Conservation (phyloP, 2,797 vertebrate species). For the Spheniscus humboldti region DNA sequence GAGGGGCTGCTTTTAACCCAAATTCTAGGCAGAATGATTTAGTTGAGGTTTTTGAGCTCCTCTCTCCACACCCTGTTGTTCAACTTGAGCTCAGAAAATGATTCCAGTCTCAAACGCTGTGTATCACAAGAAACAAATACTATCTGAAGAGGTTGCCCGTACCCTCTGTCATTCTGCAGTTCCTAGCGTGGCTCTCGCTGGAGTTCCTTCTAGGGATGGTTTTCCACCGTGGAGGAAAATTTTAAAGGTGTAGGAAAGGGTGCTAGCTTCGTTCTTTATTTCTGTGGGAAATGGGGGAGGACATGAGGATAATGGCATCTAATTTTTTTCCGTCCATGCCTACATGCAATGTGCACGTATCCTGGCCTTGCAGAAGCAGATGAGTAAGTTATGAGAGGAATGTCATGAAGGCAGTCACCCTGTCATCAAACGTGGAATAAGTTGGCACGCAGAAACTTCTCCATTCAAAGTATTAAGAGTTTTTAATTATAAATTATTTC, state of each 20-base stretch:
- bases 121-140: background rate
- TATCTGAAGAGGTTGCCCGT: background rate
- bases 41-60: background rate
- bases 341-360: rapidly evolving
- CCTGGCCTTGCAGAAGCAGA: background rate
- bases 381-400: background rate
- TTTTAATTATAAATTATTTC: background rate
- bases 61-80: background rate
- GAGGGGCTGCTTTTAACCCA: background rate
- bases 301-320: background rate
- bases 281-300: background rate
- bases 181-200: background rate
- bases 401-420: background rate
- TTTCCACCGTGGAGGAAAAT: background rate
- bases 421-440: background rate
- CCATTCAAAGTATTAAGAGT: background rate
- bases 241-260: background rate
- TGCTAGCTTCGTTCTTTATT: background rate
- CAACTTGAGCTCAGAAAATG: background rate
- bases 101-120: background rate
- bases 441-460: background rate
- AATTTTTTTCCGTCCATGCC: background rate
- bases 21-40: background rate
- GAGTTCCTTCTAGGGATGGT: background rate
- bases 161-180: background rate